These are phyloP conservation scores for Lutraria lutraria DNA, from an alignment of 2,888 invertebrate genomes.

Conservation along the genomic window DNA sequence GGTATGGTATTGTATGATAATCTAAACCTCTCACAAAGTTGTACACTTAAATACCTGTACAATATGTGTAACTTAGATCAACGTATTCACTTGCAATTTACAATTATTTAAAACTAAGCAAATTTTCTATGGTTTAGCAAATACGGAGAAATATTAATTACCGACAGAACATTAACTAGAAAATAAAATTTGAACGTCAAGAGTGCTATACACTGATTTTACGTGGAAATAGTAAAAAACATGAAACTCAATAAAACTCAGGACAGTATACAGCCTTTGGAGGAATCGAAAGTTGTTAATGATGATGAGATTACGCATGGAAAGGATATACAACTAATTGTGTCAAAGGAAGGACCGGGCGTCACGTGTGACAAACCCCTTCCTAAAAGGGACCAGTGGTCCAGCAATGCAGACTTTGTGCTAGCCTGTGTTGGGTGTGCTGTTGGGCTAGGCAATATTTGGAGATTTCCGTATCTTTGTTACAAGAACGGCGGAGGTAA, in stretches of 20 bases:
- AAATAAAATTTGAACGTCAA: too few relatives aligned
- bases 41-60: too few relatives aligned
- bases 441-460: constrained; percentile 17
- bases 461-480: constrained; percentile 39
- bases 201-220: too few relatives aligned
- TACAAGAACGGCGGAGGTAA: constrained; percentile 37
- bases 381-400: constrained; percentile 28
- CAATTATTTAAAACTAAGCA: too few relatives aligned
- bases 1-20: too few relatives aligned
- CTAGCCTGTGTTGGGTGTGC: constrained; percentile 29
- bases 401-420: constrained; percentile 27
- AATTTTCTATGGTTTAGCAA: too few relatives aligned
- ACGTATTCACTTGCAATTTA: too few relatives aligned
- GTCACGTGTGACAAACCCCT: background rate
- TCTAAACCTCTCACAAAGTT: too few relatives aligned
- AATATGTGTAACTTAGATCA: too few relatives aligned
- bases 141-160: too few relatives aligned
- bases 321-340: background rate
- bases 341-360: background rate
- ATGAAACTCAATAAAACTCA: background rate
- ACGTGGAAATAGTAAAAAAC: background rate
- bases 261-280: background rate
- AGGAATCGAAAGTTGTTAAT: background rate
- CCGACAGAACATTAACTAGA: too few relatives aligned
- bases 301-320: background rate